Evolutionary conservation across 2,797 vertebrate species (phyloP).

Genomic region (Pipistrellus nathusii): DNA sequence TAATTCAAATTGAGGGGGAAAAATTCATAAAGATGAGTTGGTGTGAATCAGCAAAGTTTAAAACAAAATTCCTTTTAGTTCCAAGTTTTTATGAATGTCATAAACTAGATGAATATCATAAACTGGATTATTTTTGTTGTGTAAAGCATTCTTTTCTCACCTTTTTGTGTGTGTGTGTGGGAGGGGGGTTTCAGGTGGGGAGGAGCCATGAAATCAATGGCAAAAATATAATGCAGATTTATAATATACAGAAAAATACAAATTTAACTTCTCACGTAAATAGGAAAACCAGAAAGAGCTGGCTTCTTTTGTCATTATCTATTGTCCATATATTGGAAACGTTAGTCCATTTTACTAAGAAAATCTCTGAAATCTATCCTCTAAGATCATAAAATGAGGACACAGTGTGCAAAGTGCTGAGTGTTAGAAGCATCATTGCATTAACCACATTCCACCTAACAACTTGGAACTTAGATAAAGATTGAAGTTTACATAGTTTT

Average conservation of each 20-base stretch:
- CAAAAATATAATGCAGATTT: background rate
- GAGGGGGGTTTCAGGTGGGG: no score
- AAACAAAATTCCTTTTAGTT: background rate
- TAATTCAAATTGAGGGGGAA: background rate
- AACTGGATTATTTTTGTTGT: constrained; percentile 4
- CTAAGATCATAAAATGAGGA: constrained; percentile 56
- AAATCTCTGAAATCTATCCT: constrained; percentile 34
- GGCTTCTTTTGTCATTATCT: constrained; percentile 33
- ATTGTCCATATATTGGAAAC: background rate
- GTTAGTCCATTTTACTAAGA: background rate
- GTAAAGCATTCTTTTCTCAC: background rate
- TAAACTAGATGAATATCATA: constrained; percentile 13
- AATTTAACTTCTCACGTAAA: background rate
- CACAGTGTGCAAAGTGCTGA: background rate
- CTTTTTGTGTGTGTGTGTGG: background rate
- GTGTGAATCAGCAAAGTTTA: constrained; percentile 11
- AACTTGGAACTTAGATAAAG: background rate
- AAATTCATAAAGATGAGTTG: background rate
- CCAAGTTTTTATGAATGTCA: background rate
- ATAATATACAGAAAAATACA: background rate
- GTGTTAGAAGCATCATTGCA: constrained; percentile 37
- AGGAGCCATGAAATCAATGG: background rate
- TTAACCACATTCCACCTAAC: constrained; percentile 58
- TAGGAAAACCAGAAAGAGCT: constrained; percentile 37
- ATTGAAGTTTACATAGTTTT: constrained; percentile 50